Evolutionary conservation across 2,113 vertebrate genomes (phyloP).

Genomic region (Alethe castanea): DNA sequence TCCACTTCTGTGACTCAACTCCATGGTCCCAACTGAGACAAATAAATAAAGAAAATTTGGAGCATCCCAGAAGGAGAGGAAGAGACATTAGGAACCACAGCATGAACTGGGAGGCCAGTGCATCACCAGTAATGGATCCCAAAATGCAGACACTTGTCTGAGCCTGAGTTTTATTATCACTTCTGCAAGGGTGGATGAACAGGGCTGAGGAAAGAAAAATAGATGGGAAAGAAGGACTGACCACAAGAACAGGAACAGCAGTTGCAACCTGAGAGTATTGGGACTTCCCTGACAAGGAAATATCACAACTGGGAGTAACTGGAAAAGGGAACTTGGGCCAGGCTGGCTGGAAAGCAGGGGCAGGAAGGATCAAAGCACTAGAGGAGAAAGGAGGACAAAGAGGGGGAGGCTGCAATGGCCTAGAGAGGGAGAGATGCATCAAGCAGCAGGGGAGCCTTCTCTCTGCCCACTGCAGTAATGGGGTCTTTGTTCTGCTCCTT

Average conservation of each 20-base stretch:
- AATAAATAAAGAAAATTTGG: slow-evolving; percentile 13
- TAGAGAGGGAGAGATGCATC: slow-evolving; percentile 32
- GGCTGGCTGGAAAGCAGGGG: background rate
- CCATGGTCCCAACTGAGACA: background rate
- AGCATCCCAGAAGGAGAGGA: background rate
- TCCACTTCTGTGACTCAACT: slow-evolving; percentile 20
- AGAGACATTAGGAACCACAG: background rate
- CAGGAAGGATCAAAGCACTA: slow-evolving; percentile 39
- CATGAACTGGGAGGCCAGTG: background rate
- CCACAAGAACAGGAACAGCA: background rate
- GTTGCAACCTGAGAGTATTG: accelerated
- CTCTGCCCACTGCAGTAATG: slow-evolving; percentile 26
- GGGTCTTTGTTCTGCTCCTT: slow-evolving; percentile 63
- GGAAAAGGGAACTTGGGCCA: background rate
- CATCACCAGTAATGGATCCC: background rate
- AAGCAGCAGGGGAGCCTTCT: slow-evolving; percentile 57
- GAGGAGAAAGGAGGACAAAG: slow-evolving; percentile 51
- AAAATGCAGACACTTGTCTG: background rate
- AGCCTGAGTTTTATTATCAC: background rate
- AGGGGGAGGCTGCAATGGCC: background rate
- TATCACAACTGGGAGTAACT: background rate
- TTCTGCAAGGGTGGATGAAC: background rate
- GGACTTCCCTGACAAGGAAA: background rate
- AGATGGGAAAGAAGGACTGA: background rate
- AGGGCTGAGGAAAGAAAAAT: background rate